phyloP scores from a whole-genome alignment of 1,140 invertebrate genomes.

The Drosophila erecta region DNA sequence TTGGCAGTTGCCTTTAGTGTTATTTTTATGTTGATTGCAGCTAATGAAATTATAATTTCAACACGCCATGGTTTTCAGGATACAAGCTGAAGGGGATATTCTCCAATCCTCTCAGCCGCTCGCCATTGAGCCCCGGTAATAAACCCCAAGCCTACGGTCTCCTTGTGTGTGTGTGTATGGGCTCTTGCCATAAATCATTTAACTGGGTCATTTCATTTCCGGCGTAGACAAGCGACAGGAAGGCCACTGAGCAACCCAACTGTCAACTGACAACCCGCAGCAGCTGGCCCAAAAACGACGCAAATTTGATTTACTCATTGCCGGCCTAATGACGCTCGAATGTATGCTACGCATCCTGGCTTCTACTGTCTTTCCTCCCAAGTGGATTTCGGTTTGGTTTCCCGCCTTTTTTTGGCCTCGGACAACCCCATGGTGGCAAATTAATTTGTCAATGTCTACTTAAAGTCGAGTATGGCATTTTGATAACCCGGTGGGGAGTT shows the following conservation, averaged over 20 bases:
- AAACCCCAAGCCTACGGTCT: conserved; percentile 25
- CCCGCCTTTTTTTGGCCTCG: not conserved
- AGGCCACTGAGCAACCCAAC: conserved; percentile 58
- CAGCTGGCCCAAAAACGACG: conserved; percentile 54
- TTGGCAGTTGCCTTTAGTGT: conserved; percentile 73
- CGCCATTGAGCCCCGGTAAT: conserved; percentile 54
- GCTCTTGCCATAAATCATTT: conserved; percentile 72
- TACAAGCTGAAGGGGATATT: not conserved
- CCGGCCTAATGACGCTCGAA: conserved; percentile 64
- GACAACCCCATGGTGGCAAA: conserved; percentile 41
- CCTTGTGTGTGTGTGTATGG: conserved; percentile 12
- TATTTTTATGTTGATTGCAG: conserved; percentile 82
- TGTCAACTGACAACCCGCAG: conserved; percentile 62
- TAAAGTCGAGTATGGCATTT: conserved; percentile 72
- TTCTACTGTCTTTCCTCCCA: not conserved
- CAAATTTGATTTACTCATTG: conserved; percentile 80
- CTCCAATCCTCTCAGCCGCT: conserved; percentile 31
- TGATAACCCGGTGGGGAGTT: conserved; percentile 30
- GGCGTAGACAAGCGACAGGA: conserved; percentile 71
- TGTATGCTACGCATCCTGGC: conserved; percentile 35
- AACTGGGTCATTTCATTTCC: conserved; percentile 83
- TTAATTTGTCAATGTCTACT: conserved; percentile 82
- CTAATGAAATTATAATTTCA: conserved; percentile 83
- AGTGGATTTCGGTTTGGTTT: conserved; percentile 5
- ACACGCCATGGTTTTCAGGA: conserved; percentile 50